phyloP scores from a whole-genome alignment of 2,888 invertebrate genomes.

The Zhengitettix transpicula region DNA sequence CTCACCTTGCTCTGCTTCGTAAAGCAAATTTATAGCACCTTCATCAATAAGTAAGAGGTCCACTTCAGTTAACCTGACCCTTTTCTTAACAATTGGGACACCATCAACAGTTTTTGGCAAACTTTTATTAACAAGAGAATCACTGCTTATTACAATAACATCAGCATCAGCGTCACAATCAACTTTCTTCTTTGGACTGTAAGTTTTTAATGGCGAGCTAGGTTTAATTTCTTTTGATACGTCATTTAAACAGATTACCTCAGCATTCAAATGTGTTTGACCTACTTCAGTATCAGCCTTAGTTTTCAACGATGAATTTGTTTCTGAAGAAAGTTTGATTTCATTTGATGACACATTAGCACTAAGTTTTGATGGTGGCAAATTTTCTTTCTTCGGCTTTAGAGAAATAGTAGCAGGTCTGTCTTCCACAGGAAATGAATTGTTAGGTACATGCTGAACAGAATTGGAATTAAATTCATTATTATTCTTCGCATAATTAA shows the following conservation, averaged over 20 bases:
- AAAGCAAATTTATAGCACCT: conserved; percentile 72
- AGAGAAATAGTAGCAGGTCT: neutral
- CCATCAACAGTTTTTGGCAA: neutral
- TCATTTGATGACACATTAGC: neutral
- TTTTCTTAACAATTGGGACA: conserved; percentile 24
- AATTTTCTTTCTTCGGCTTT: neutral
- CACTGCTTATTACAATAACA: neutral
- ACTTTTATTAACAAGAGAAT: neutral
- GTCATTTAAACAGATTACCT: neutral
- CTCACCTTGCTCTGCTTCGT: conserved; percentile 45
- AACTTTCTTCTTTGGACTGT: conserved; percentile 3
- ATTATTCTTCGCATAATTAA: neutral
- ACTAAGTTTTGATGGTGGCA: neutral
- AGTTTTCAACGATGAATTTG: neutral
- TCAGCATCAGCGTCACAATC: neutral
- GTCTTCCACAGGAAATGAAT: neutral
- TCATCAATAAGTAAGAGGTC: conserved; percentile 67
- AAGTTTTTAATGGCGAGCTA: conserved; percentile 4
- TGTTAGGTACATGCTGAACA: neutral
- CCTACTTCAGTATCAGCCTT: neutral
- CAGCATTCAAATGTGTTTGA: neutral
- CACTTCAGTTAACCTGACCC: conserved; percentile 50
- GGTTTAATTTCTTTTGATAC: neutral
- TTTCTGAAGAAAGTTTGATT: neutral
- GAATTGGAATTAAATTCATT: neutral